Base-by-base conservation (phyloP, 1,140 invertebrate species). In the Colletes latitarsis region DNA sequence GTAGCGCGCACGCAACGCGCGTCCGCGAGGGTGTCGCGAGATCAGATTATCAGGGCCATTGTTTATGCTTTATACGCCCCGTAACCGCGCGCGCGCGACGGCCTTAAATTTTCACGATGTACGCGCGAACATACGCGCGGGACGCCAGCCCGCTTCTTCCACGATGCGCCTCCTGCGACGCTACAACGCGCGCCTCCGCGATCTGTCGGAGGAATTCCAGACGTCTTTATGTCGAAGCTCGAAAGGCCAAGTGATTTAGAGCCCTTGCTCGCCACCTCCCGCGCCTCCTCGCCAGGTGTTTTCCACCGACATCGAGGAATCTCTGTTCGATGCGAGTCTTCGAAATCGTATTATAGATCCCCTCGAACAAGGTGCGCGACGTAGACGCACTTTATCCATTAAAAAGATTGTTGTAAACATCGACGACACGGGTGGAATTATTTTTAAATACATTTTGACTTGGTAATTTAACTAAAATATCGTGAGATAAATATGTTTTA, bases 11-110 rank as follows among this genome's bases (percentile, higher is more conserved):
- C 53, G 73, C 57, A 72, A 72, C 55, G 49, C 46, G 14, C 71
- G 39, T 41, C 9, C 55, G 30, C 17, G 52, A 79, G 77, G 72
- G 77, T 81, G 77, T 87, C 85, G 68, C 76, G 58, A 72, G 82
- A 88, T 88, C 79, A 82, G 85, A 84, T 88, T 87, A 87, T 87
- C 85, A 78, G 68, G 64, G 70, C 58, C 68, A 84, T 85, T 88
- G 82, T 88, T 87, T 88, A 87, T 84, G 80, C 72, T 82, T 87
- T 79, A 86, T 85, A 82, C 68, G 46, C 46, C 30, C 41, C 55
- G 49, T 73, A 63, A 78, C 72, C 76, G 62, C 41, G 41, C 12
- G 63, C 8, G 9, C 43, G 19, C n/a, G 19, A 71, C 19, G 68
- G 67, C 63, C 30, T 82, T 84, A 87, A 84, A 88, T 88, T 88